Conservation (phyloP, 92 coral and sea anemone species). For the Meandrina meandrites region DNA sequence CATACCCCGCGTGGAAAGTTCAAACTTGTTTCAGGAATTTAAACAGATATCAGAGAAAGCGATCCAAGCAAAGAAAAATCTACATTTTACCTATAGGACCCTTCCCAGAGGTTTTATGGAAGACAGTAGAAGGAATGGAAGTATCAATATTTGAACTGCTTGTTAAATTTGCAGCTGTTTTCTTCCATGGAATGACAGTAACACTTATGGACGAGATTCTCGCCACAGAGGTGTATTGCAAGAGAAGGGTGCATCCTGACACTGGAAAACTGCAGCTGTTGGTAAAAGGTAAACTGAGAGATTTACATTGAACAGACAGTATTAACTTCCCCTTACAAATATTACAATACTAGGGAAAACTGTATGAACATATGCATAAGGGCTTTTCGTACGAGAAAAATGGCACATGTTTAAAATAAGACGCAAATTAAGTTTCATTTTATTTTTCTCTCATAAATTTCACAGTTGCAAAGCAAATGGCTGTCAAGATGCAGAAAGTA, state of each 20-base stretch:
- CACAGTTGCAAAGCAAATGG: too few relatives aligned
- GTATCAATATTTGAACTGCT: slow-evolving; percentile 64
- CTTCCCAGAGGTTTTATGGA: slow-evolving; percentile 54
- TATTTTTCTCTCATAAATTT: too few relatives aligned
- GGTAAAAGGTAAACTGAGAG: slow-evolving; percentile 67
- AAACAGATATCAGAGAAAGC: slow-evolving; percentile 69
- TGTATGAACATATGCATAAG: too few relatives aligned
- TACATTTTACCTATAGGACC: slow-evolving; percentile 88
- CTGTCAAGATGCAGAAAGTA: too few relatives aligned
- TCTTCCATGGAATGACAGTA: slow-evolving; percentile 75
- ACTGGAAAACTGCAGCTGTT: slow-evolving; percentile 77
- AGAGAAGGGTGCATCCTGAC: slow-evolving; percentile 61
- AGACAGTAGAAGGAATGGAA: slow-evolving; percentile 29
- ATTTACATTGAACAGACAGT: background rate
- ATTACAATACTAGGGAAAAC: too few relatives aligned
- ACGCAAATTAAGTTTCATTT: too few relatives aligned
- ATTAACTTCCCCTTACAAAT: background rate
- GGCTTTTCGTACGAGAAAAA: too few relatives aligned
- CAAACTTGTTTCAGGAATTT: slow-evolving; percentile 82
- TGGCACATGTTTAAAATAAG: too few relatives aligned
- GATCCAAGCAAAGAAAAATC: slow-evolving; percentile 54
- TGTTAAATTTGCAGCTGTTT: slow-evolving; percentile 59
- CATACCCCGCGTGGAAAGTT: slow-evolving; percentile 91
- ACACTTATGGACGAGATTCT: slow-evolving; percentile 61
- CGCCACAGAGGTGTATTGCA: slow-evolving; percentile 59